A percentile compares a stretch with the other conserved stretches of the same genome.
These are phyloP conservation scores for Rhombomys opimus DNA, from an alignment of 2,113 vertebrate genomes.

Conservation along the genomic window DNA sequence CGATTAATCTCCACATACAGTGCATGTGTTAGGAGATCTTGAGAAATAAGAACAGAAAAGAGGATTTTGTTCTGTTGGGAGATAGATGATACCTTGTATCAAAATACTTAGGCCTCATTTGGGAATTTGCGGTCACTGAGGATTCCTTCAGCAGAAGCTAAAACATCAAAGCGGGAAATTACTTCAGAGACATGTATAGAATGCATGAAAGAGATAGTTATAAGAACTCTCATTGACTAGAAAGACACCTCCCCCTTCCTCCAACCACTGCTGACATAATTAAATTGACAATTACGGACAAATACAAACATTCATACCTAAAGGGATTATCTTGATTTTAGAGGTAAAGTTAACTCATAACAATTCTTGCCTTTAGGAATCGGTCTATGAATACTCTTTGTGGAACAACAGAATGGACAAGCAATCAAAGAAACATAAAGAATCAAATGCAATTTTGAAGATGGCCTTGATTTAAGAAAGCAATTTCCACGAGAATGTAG, in stretches of 20 bases:
- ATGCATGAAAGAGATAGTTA: not conserved
- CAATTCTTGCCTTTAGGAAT: conserved; percentile 35
- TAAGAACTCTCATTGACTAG: not conserved
- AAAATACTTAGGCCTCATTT: conserved; percentile 24
- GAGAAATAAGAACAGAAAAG: conserved; percentile 13
- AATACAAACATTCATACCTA: conserved; percentile 12
- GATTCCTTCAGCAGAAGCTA: conserved; percentile 19
- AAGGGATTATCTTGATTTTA: conserved; percentile 32
- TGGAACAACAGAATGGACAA: conserved; percentile 12
- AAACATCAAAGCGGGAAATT: not conserved
- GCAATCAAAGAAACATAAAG: conserved; percentile 29
- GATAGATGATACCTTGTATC: not conserved
- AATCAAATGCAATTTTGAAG: conserved; percentile 50
- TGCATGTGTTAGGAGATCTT: not conserved
- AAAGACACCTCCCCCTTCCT: not conserved
- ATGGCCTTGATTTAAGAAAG: conserved; percentile 54
- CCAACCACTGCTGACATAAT: not conserved
- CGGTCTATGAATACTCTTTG: not conserved
- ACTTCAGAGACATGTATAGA: conserved; percentile 1
- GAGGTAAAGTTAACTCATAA: conserved; percentile 47
- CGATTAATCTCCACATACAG: not conserved
- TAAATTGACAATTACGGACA: conserved; percentile 41
- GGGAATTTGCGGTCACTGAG: not conserved
- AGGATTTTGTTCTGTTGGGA: not conserved
- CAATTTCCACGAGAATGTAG: conserved; percentile 38